These are phyloP conservation scores for Notodonta ziczac DNA, from an alignment of 2,888 invertebrate genomes.

Conservation along the genomic window DNA sequence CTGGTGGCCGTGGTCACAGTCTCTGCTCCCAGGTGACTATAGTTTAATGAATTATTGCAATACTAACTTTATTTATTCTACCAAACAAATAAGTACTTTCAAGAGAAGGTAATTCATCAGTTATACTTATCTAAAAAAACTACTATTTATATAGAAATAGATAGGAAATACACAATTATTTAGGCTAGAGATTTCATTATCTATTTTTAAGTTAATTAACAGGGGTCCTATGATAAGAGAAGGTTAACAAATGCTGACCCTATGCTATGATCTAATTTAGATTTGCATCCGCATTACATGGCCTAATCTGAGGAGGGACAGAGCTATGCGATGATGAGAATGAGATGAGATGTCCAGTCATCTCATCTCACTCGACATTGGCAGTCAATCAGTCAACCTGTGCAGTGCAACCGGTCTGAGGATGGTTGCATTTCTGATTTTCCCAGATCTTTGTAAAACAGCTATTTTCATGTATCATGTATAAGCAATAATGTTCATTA, in stretches of 20 bases:
- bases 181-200: background rate
- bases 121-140: no score
- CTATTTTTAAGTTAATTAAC: background rate
- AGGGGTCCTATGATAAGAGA: background rate
- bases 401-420: no score
- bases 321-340: no score
- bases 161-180: background rate
- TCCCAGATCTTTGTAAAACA: slow-evolving; percentile 1
- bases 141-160: no score
- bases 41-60: background rate
- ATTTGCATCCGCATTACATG: no score
- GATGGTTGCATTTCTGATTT: background rate
- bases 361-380: background rate
- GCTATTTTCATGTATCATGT: no score
- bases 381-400: no score
- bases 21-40: slow-evolving; percentile 91
- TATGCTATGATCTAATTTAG: background rate
- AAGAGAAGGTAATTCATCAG: no score
- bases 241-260: background rate
- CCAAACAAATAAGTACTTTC: no score
- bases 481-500: no score
- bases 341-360: background rate
- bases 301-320: no score
- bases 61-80: no score
- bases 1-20: slow-evolving; percentile 97